phyloP scores from a whole-genome alignment of 2,888 invertebrate genomes.

The Heliconius sara region DNA sequence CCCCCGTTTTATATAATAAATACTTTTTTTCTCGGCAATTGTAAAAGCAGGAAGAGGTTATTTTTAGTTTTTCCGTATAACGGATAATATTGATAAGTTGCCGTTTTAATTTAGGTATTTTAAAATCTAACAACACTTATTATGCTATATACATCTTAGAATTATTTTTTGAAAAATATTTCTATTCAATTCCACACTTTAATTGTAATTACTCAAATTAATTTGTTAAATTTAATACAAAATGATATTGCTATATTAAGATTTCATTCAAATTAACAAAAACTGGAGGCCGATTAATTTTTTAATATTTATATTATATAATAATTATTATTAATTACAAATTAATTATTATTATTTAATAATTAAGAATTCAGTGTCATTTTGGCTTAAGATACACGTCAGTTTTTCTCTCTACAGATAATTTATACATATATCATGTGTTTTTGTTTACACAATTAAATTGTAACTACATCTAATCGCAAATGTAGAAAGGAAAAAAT shows the following conservation, averaged over 20 bases:
- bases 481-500: no score
- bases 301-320: background rate
- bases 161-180: slow-evolving; percentile 12
- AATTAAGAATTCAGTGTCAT: background rate
- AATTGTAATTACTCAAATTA: background rate
- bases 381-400: background rate
- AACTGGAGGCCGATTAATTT: background rate
- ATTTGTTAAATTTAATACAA: background rate
- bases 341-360: background rate
- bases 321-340: no score
- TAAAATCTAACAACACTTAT: slow-evolving; percentile 1
- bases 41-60: background rate
- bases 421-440: background rate
- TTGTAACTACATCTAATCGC: no score
- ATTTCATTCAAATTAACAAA: background rate
- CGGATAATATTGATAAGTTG: background rate
- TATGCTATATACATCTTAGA: background rate
- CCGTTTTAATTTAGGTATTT: background rate
- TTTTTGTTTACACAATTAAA: background rate
- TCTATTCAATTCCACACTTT: slow-evolving; percentile 18
- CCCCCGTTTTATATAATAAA: background rate
- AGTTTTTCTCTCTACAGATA: background rate
- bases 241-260: background rate
- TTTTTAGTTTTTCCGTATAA: background rate
- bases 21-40: background rate